phyloP scores from a whole-genome alignment of 2,797 vertebrate species.

The Poliocrania exsul region DNA sequence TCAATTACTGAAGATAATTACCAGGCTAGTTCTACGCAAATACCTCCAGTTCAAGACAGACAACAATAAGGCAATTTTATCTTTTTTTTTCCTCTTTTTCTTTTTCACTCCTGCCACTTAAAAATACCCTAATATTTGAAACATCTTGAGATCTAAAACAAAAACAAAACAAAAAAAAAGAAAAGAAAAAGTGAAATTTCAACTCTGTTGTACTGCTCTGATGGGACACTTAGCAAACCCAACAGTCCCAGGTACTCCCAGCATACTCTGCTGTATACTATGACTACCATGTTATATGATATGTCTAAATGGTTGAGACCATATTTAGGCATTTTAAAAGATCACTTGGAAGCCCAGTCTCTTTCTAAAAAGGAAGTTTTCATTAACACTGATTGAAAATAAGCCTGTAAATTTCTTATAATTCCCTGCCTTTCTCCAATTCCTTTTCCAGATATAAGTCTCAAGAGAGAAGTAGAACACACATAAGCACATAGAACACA shows the following conservation, averaged over 20 bases:
- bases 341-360: not conserved
- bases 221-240: not conserved
- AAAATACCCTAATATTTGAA: not conserved
- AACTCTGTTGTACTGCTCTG: not conserved
- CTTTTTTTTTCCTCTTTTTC: not conserved
- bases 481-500: not conserved
- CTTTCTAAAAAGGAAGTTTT: not conserved
- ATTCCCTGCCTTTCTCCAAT: not conserved
- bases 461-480: not conserved
- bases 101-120: not conserved
- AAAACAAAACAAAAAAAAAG: too few species aligned
- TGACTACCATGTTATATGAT: not conserved
- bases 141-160: not conserved
- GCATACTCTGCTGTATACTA: not conserved
- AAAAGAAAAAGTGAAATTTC: not conserved
- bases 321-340: not conserved
- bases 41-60: not conserved
- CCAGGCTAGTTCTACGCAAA: not conserved
- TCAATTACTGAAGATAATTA: not conserved
- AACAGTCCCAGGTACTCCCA: not conserved
- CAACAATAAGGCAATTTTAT: not conserved
- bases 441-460: not conserved
- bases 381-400: not conserved
- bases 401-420: not conserved
- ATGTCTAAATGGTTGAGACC: not conserved